Percentiles rank a stretch among this genome's conserved stretches.
Evolutionary conservation across 2,888 invertebrate genomes (phyloP).

Genomic region (Tineola bisselliella): DNA sequence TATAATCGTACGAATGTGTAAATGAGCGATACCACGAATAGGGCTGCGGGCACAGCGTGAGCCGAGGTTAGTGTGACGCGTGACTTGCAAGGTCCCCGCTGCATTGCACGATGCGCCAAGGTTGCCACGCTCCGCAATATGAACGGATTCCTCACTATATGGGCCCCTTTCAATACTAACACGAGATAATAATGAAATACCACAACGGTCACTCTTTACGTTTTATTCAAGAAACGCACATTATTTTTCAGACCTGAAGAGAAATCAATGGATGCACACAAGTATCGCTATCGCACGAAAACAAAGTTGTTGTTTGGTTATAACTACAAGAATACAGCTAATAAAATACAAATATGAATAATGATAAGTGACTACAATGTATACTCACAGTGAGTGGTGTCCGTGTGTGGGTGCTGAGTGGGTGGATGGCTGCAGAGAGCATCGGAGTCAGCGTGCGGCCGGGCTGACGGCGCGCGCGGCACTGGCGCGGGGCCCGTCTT

Average conservation of each 20-base stretch:
- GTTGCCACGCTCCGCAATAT: constrained; percentile 54
- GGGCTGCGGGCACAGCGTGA: constrained; percentile 50
- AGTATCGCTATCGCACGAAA: background rate
- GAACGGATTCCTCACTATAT: background rate
- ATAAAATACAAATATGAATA: background rate
- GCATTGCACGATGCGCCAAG: constrained; percentile 69
- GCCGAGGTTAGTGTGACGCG: constrained; percentile 68
- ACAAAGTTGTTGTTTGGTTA: background rate
- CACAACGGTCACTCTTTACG: background rate
- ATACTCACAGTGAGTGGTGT: constrained; percentile 4
- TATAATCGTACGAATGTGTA: constrained; percentile 13
- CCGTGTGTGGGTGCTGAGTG: background rate
- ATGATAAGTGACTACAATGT: background rate
- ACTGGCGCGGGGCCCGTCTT: constrained; percentile 68
- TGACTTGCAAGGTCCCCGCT: constrained; percentile 68
- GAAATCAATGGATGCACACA: background rate
- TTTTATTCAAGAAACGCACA: background rate
- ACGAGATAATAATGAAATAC: background rate
- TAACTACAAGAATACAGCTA: background rate
- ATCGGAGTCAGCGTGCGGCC: constrained; percentile 38
- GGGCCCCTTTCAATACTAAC: constrained; percentile 7
- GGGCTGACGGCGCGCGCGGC: constrained; percentile 64
- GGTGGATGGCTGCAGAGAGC: constrained; percentile 30
- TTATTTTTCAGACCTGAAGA: background rate
- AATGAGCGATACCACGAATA: background rate